Percentiles rank a stretch among this genome's conserved stretches.
phyloP scores from a whole-genome alignment of 2,888 invertebrate species.

The Stramonita haemastoma region DNA sequence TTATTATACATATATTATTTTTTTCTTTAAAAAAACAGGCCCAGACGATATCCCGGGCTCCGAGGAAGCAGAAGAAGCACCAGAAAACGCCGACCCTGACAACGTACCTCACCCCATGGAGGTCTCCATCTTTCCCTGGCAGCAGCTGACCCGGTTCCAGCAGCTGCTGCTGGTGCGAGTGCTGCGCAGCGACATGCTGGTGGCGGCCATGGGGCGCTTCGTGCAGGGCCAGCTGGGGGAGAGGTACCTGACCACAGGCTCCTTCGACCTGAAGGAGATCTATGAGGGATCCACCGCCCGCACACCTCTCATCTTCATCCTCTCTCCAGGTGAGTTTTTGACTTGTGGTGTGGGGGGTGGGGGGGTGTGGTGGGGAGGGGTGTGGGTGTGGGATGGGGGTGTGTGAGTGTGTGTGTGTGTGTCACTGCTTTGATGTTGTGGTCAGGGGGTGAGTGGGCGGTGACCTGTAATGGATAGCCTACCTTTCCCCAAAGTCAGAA shows the following conservation, averaged over 20 bases:
- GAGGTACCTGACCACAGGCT: constrained; percentile 71
- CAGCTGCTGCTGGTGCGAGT: constrained; percentile 73
- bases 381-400: too few relatives aligned
- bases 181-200: constrained; percentile 70
- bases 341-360: not conserved
- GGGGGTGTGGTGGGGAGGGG: too few relatives aligned
- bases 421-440: too few relatives aligned
- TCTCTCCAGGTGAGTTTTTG: constrained; percentile 72
- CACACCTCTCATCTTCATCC: constrained; percentile 76
- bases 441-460: too few relatives aligned
- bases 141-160: constrained; percentile 70
- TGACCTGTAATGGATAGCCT: too few relatives aligned
- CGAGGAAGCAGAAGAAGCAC: not conserved
- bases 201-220: constrained; percentile 68
- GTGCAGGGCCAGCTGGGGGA: constrained; percentile 72
- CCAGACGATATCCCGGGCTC: not conserved
- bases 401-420: constrained; percentile 1
- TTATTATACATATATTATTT: too few relatives aligned
- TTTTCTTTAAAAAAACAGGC: not conserved
- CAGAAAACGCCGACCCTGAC: not conserved
- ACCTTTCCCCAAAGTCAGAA: too few relatives aligned
- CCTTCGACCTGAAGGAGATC: constrained; percentile 74
- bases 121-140: constrained; percentile 67
- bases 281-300: constrained; percentile 74
- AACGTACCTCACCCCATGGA: constrained; percentile 4